Base-by-base conservation (phyloP, 2,113 vertebrate genomes). In the Nymphicus hollandicus region DNA sequence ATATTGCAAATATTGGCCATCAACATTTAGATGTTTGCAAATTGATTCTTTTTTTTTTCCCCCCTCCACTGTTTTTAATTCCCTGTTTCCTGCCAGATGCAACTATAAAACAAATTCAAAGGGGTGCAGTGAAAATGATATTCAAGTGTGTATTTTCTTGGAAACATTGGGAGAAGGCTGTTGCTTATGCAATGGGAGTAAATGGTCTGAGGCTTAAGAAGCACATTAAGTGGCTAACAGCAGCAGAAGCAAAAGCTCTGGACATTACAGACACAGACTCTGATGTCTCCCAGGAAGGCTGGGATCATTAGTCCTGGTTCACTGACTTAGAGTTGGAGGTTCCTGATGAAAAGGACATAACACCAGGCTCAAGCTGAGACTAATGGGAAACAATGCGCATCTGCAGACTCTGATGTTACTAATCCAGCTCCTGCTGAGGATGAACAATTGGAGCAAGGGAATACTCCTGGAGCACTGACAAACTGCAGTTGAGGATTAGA, bases 281-380 rank as follows among this genome's bases (percentile, higher is more conserved):
- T 92, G 71, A 90, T 90, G 93, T 97, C 80, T 95, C 94, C 92
- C 80, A 96, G 94, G 91, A 97, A 95, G 94, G 77, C 63, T 95
- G 94, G 91, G 95, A 93, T 97, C 92, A 96, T 98, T 98, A 98
- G 93, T 96, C 84, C 89, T 96, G 96, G 96, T 98, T 97, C 95
- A 96, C 94, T 93, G 89, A 33, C 95, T 93, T 90, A 88, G 94
- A 94, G 83, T 78, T 84, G 91, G 88, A 97, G 91, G 95, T 95
- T 90, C 80, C 76, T 95, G 93, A 91, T 97, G 85, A 97, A 97
- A 97, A 97, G 82, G 94, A 95, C 74, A 44, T 95, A 94, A 96
- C 85, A 91, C 72, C 89, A 88, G 88, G 96, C 95, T 97, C 94
- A 96, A 91, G 81, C 95, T 95, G 94, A 96, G 85, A 91, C 92